phyloP scores from a whole-genome alignment of 2,888 invertebrate species.

The Suillia variegata region DNA sequence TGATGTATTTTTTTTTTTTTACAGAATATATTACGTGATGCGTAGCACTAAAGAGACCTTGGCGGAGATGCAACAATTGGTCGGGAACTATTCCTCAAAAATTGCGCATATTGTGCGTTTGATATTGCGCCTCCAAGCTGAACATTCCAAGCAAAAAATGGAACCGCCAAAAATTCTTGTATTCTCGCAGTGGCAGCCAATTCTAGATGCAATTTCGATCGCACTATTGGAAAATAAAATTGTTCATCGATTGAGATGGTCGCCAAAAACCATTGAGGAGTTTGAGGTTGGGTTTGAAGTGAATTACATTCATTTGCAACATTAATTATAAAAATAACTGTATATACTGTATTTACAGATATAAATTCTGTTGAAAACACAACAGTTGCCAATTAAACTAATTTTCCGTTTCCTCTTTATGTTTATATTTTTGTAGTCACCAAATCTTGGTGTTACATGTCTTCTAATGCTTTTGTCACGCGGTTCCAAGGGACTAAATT shows the following conservation, averaged over 20 bases:
- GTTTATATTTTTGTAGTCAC: neutral
- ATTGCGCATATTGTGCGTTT: constrained; percentile 68
- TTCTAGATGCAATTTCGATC: constrained; percentile 45
- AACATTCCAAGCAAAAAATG: constrained; percentile 8
- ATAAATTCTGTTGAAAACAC: neutral
- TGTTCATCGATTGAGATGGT: constrained; percentile 49
- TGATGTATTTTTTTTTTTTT: neutral
- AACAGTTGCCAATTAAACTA: no score
- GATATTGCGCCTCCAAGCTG: constrained; percentile 64
- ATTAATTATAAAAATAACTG: no score
- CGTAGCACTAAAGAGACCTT: constrained; percentile 29
- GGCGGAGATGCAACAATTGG: constrained; percentile 49
- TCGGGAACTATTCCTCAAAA: constrained; percentile 75
- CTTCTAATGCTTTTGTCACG: constrained; percentile 71
- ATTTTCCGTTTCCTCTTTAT: no score
- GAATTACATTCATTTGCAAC: no score
- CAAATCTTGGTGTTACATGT: constrained; percentile 63
- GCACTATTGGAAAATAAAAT: constrained; percentile 50
- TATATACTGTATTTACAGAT: neutral
- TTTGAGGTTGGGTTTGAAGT: no score
- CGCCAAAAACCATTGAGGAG: constrained; percentile 52
- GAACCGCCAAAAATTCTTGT: constrained; percentile 70
- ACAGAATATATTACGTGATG: constrained; percentile 51
- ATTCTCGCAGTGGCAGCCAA: constrained; percentile 68
- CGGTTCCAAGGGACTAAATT: constrained; percentile 79